A percentile compares a stretch with the other conserved stretches of the same genome.
Conservation (phyloP, 2,797 vertebrate species). For the Myiotriccus ornatus region DNA sequence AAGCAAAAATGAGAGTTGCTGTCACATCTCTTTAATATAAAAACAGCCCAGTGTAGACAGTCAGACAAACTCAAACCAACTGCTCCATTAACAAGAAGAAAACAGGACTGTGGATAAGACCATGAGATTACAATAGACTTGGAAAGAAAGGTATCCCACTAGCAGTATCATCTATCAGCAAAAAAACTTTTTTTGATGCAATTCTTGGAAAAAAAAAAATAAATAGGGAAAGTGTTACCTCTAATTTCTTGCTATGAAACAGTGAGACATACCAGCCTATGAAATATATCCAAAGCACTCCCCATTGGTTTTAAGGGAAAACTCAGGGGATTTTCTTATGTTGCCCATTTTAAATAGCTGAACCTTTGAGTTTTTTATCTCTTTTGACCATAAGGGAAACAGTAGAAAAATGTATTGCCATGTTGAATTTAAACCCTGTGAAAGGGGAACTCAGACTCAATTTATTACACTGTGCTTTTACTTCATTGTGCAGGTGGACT, state of each 20-base stretch:
- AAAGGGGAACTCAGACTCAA: not conserved
- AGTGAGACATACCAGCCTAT: not conserved
- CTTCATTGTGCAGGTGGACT: conserved; percentile 8
- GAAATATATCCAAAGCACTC: not conserved
- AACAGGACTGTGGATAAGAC: not conserved
- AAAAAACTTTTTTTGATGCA: not conserved
- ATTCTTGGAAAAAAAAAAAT: not conserved
- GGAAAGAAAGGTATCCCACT: not conserved
- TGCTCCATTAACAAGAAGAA: not conserved
- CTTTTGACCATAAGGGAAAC: not conserved
- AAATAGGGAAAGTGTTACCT: not conserved
- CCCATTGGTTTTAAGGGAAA: not conserved
- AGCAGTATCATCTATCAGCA: not conserved
- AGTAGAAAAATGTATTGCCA: not conserved
- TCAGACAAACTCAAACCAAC: not conserved
- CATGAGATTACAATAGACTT: not conserved
- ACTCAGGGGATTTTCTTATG: not conserved
- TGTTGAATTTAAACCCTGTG: not conserved
- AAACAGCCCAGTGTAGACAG: not conserved
- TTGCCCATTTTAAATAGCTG: not conserved
- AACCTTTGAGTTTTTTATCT: not conserved
- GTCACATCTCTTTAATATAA: not conserved
- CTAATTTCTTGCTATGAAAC: not conserved
- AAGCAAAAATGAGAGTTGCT: not conserved
- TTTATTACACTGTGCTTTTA: conserved; percentile 3